Base-by-base conservation (phyloP, 2,797 vertebrate species). In the Phataginus tricuspis region DNA sequence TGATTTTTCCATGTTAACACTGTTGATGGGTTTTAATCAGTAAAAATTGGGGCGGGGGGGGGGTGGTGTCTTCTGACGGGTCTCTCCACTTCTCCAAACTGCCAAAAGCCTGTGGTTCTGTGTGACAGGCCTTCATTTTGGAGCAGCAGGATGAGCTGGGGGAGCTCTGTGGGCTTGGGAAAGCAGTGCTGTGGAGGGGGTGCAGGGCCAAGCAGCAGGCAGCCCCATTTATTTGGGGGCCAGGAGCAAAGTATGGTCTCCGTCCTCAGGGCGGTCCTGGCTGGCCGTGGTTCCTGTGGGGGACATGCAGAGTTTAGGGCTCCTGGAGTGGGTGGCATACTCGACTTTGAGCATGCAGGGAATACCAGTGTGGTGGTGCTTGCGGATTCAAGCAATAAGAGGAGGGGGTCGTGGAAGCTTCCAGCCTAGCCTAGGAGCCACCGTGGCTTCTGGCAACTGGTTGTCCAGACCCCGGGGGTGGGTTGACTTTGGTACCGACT, bases 11-110 rank as follows among this genome's bases (percentile, higher is more conserved):
- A 77, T 82, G 90, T 95, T 98, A 97, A 94, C 83, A 31, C 95
- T 98, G 98, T 98, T 96, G 98, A 98, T 90, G 95, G 96, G 1
- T 96, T 98, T 97, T 94, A 98, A 98, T 97, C 86, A 21, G 77
- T 97, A 97, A 98, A 97, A 98, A 97, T 90, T 96, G 97, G 97
- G 97, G 45, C 1, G 45, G 1, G 10, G 97, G 45, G 45, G 45
- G 0, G 9, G 37, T 37, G 93, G 9, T 94, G 21, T 88, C 74
- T 66, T 96, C 91, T 98, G 96, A 97, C 96, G 95, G 95, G 95
- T 97, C 95, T 98, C 95, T 96, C 98, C 82, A 75, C 74, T 63
- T 93, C 51, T 79, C 95, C 74, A 59, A 55, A 84, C 75, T 57
- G 91, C 95, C 39, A 37, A 79, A 78, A 86, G 96, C 75, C 9